These are phyloP conservation scores for Microtus ochrogaster DNA, from an alignment of 2,113 vertebrate species.

Conservation along the genomic window DNA sequence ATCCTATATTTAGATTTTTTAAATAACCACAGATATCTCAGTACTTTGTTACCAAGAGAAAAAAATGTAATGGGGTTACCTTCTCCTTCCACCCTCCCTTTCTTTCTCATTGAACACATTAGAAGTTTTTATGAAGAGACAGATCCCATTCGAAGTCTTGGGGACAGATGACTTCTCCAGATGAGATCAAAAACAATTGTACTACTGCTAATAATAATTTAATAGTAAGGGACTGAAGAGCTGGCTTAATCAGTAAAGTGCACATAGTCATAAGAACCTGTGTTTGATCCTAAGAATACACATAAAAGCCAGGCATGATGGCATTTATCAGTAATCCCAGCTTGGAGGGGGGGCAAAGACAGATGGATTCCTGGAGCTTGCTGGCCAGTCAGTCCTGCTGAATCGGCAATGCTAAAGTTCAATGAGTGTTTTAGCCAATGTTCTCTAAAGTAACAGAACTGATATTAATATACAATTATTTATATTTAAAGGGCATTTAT, in stretches of 20 bases:
- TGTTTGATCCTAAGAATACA: not conserved
- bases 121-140: not conserved
- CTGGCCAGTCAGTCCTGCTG: not conserved
- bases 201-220: not conserved
- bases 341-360: not conserved
- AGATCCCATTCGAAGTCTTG: not conserved
- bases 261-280: not conserved
- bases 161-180: slow-evolving; percentile 30
- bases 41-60: slow-evolving; percentile 57
- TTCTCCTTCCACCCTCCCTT: not conserved
- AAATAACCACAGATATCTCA: slow-evolving; percentile 52
- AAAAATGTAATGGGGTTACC: slow-evolving; percentile 62
- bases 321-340: not conserved
- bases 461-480: not conserved
- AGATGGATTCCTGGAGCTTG: not conserved
- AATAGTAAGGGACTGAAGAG: not conserved
- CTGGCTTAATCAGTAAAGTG: not conserved
- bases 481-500: not conserved
- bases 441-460: not conserved
- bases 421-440: not conserved
- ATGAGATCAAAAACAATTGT: slow-evolving; percentile 17
- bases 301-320: not conserved
- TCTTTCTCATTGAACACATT: not conserved
- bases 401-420: not conserved
- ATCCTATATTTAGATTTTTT: slow-evolving; percentile 72